phyloP scores from a whole-genome alignment of 2,888 invertebrate genomes.

The Microplitis manilae region DNA sequence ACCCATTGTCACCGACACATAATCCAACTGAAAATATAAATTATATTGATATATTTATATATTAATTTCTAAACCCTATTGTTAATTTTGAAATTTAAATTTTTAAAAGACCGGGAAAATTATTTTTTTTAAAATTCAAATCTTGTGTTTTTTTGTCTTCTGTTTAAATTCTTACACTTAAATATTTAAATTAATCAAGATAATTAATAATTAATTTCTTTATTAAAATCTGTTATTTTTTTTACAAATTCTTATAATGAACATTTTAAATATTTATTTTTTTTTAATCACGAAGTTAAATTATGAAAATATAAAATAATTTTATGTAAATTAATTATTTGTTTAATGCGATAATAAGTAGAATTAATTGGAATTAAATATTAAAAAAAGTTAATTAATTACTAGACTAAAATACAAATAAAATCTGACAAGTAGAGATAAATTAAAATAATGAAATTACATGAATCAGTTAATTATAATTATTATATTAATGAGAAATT shows the following conservation, averaged over 20 bases:
- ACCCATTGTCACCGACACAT: background rate
- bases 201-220: conserved; percentile 18
- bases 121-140: too few relatives aligned
- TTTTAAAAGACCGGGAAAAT: too few relatives aligned
- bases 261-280: conserved; percentile 5
- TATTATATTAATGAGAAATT: conserved; percentile 16
- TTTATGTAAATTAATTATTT: background rate
- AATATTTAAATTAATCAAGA: background rate
- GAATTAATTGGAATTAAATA: conserved; percentile 13
- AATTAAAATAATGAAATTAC: background rate
- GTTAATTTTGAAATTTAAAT: too few relatives aligned
- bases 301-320: background rate
- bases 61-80: too few relatives aligned
- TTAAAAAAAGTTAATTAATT: conserved; percentile 9
- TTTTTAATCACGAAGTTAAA: background rate
- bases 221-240: conserved; percentile 23
- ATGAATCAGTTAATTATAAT: background rate
- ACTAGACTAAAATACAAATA: background rate
- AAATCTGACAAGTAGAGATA: background rate
- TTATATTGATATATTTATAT: background rate
- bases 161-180: background rate
- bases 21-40: background rate
- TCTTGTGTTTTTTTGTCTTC: too few relatives aligned
- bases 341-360: background rate
- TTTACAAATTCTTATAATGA: conserved; percentile 15